Evolutionary conservation across 1,140 invertebrate genomes (phyloP).

Genomic region (Metaphire vulgaris): DNA sequence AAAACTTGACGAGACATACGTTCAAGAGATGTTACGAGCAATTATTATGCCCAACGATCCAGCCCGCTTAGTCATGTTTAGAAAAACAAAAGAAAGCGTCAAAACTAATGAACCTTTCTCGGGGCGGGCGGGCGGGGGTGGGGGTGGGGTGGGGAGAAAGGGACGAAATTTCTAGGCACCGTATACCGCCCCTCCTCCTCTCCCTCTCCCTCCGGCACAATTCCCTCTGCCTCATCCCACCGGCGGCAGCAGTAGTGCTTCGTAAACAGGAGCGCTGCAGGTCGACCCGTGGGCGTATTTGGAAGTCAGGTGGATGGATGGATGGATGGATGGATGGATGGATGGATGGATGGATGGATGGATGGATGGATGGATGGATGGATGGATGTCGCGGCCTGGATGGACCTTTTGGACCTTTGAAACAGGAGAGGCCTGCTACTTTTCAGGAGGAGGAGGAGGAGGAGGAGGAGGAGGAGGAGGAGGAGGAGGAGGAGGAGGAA

Average conservation of each 20-base stretch:
- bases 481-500: too few species aligned
- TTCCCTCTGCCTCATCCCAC: too few species aligned
- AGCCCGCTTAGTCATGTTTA: too few species aligned
- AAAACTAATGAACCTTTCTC: not conserved
- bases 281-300: not conserved
- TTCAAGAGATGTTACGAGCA: too few species aligned
- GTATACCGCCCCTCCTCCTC: not conserved
- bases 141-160: not conserved
- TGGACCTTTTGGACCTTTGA: not conserved
- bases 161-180: not conserved
- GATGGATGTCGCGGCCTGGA: not conserved
- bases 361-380: not conserved
- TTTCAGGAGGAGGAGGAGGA: too few species aligned
- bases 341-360: not conserved
- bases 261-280: too few species aligned
- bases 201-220: too few species aligned
- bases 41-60: too few species aligned
- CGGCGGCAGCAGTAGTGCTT: too few species aligned
- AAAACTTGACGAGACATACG: too few species aligned
- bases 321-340: not conserved
- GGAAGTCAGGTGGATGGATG: not conserved
- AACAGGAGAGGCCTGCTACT: too few species aligned
- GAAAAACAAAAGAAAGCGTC: not conserved
- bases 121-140: not conserved
- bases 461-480: too few species aligned